Evolutionary conservation across 2,888 invertebrate genomes (phyloP).

Genomic region (Eucera pruinosa): DNA sequence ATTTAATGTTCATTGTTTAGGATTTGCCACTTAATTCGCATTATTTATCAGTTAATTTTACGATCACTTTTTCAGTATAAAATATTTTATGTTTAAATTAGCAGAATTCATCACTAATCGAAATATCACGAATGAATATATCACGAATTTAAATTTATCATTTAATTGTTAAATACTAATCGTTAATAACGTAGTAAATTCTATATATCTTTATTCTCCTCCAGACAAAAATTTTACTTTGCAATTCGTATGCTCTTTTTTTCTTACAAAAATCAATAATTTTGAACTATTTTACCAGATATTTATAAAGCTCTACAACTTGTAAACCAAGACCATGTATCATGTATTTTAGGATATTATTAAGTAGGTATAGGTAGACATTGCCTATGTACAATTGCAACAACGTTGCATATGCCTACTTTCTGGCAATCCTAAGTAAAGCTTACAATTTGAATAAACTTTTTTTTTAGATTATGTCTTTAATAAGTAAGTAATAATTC

Average conservation of each 20-base stretch:
- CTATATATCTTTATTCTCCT: slow-evolving; percentile 4
- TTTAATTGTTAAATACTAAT: slow-evolving; percentile 3
- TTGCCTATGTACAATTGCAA: slow-evolving; percentile 76
- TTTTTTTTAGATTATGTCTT: slow-evolving; percentile 74
- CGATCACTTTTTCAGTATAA: not conserved
- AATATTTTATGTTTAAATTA: slow-evolving; percentile 13
- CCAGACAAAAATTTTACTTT: slow-evolving; percentile 1
- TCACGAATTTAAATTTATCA: too few relatives aligned
- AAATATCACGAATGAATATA: slow-evolving; percentile 6
- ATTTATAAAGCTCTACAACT: slow-evolving; percentile 63
- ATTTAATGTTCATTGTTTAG: not conserved
- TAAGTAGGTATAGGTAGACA: slow-evolving; percentile 75
- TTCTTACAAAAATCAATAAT: not conserved
- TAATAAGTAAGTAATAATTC: slow-evolving; percentile 76
- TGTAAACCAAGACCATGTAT: slow-evolving; percentile 68
- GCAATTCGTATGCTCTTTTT: not conserved
- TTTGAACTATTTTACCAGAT: slow-evolving; percentile 31
- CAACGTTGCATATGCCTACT: slow-evolving; percentile 67
- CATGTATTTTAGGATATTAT: slow-evolving; percentile 74
- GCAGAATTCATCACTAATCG: not conserved
- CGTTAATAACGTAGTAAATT: slow-evolving; percentile 4
- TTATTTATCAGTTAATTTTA: not conserved
- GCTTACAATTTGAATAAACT: slow-evolving; percentile 76
- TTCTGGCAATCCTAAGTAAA: slow-evolving; percentile 74
- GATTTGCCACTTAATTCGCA: not conserved